Evolutionary conservation across 2,888 invertebrate genomes (phyloP).

Genomic region (Drosophila mimica): DNA sequence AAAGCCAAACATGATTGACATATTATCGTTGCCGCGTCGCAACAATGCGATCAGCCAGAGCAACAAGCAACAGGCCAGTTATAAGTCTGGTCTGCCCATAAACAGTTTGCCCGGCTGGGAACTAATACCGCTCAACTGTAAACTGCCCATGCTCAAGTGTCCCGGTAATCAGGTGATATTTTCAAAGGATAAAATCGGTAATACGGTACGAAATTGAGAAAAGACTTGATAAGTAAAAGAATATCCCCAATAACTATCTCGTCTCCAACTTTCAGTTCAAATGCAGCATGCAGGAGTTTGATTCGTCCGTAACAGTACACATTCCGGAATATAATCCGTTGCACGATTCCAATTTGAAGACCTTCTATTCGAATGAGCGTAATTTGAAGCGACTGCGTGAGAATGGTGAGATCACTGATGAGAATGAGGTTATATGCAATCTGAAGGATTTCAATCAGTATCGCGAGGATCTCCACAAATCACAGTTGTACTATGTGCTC

Average conservation of each 20-base stretch:
- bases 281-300: slow-evolving; percentile 78
- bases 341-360: slow-evolving; percentile 87
- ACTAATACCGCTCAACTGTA: slow-evolving; percentile 81
- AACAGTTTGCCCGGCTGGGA: slow-evolving; percentile 85
- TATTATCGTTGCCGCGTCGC: slow-evolving; percentile 79
- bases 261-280: slow-evolving; percentile 61
- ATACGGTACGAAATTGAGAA: slow-evolving; percentile 65
- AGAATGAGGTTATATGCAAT: slow-evolving; percentile 88
- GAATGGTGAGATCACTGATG: slow-evolving; percentile 87
- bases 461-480: slow-evolving; percentile 87
- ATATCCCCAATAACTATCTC: background rate
- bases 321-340: slow-evolving; percentile 86
- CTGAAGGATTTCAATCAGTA: slow-evolving; percentile 88
- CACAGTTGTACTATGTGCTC: slow-evolving; percentile 86
- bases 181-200: slow-evolving; percentile 84
- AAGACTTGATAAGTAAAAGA: background rate
- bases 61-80: slow-evolving; percentile 66
- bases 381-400: slow-evolving; percentile 85
- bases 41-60: slow-evolving; percentile 60
- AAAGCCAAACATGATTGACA: slow-evolving; percentile 74
- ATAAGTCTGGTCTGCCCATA: slow-evolving; percentile 80
- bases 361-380: slow-evolving; percentile 85
- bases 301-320: slow-evolving; percentile 72
- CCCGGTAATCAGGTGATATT: slow-evolving; percentile 84
- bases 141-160: slow-evolving; percentile 84